phyloP scores from a whole-genome alignment of 2,797 vertebrate species.

The Alectoris magna region DNA sequence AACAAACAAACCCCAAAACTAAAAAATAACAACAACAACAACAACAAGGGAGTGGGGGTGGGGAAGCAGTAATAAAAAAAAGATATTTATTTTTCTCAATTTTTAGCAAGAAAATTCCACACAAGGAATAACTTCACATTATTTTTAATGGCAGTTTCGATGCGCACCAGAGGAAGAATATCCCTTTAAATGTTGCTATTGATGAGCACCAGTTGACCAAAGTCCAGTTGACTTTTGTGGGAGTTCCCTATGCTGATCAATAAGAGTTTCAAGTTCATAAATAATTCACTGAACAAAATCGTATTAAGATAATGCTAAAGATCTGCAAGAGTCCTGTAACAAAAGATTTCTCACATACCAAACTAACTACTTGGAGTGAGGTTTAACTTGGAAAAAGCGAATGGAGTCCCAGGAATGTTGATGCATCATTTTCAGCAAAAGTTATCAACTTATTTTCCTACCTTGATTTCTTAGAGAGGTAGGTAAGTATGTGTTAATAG shows the following conservation, averaged over 20 bases:
- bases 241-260: slow-evolving; percentile 37
- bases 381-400: not conserved
- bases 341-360: slow-evolving; percentile 14
- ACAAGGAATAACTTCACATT: not conserved
- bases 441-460: not conserved
- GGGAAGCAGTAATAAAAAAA: not conserved
- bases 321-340: slow-evolving; percentile 58
- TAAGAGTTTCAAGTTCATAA: slow-evolving; percentile 56
- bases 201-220: slow-evolving; percentile 20
- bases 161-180: not conserved
- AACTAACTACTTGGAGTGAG: not conserved
- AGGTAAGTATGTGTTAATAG: not conserved
- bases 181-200: slow-evolving; percentile 41
- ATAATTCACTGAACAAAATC: slow-evolving; percentile 72
- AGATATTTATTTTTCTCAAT: not conserved
- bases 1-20: not conserved
- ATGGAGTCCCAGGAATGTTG: not conserved
- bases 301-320: slow-evolving; percentile 65
- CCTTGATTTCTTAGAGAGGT: not conserved
- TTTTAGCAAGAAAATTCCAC: not conserved
- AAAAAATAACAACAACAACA: not conserved
- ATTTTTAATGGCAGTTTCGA: slow-evolving; percentile 14
- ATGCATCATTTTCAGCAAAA: not conserved
- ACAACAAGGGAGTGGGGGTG: no score
- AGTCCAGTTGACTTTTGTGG: slow-evolving; percentile 15